Evolutionary conservation across 1,140 invertebrate genomes (phyloP).

Genomic region (Archivesica marissinica): DNA sequence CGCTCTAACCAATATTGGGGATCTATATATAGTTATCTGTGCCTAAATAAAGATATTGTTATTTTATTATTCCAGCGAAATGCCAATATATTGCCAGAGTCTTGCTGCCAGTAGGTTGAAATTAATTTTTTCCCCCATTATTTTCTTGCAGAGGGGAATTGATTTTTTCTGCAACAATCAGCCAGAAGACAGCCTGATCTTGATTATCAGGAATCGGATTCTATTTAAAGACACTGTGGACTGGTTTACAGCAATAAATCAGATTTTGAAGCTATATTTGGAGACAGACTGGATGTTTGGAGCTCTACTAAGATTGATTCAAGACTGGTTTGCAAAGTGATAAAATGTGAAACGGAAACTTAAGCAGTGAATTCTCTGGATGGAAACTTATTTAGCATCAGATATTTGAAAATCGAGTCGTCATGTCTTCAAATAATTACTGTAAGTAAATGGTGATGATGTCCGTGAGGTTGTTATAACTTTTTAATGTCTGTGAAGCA

Average conservation of each 20-base stretch:
- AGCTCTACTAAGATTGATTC: not conserved
- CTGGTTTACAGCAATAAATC: slow-evolving; percentile 36
- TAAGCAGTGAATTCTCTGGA: not conserved
- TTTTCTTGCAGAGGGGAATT: slow-evolving; percentile 26
- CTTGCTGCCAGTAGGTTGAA: not conserved
- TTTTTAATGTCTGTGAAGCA: too few species aligned
- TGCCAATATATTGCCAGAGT: slow-evolving; percentile 15
- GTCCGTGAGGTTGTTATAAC: too few species aligned
- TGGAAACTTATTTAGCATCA: not conserved
- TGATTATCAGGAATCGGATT: slow-evolving; percentile 6
- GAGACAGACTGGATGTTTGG: slow-evolving; percentile 1
- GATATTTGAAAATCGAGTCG: not conserved
- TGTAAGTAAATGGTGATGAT: slow-evolving; percentile 15
- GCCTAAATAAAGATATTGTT: slow-evolving; percentile 36
- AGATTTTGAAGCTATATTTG: slow-evolving; percentile 16
- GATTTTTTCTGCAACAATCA: slow-evolving; percentile 34
- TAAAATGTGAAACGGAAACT: not conserved
- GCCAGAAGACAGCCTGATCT: not conserved
- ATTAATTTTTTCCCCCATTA: slow-evolving; percentile 27
- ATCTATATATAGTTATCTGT: slow-evolving; percentile 40
- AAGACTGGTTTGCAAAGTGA: not conserved
- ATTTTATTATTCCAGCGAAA: slow-evolving; percentile 9
- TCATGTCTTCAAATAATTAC: slow-evolving; percentile 49
- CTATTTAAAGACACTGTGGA: slow-evolving; percentile 21
- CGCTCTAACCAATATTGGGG: not conserved